Percentiles rank a stretch among this genome's conserved stretches.
phyloP scores from a whole-genome alignment of 2,888 invertebrate species.

The Drosophila fulvimacula region DNA sequence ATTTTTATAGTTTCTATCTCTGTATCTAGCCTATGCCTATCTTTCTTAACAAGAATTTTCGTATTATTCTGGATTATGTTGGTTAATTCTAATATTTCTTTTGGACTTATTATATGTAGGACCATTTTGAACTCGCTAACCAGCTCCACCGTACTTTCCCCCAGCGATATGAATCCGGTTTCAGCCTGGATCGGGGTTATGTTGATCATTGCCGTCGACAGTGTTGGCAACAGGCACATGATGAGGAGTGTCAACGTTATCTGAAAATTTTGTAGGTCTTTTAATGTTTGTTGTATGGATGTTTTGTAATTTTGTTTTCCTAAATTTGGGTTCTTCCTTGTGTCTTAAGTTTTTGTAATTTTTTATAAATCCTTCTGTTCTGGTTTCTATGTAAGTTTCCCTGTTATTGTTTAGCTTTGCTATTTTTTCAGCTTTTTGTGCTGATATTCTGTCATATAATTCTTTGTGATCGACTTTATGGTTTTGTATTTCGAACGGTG shows the following conservation, averaged over 20 bases:
- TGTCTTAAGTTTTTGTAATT: neutral
- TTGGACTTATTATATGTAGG: neutral
- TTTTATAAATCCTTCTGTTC: neutral
- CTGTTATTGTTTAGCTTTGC: neutral
- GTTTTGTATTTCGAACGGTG: neutral
- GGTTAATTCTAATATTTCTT: neutral
- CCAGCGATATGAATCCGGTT: neutral
- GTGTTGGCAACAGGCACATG: neutral
- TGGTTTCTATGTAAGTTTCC: neutral
- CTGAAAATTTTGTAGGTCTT: neutral
- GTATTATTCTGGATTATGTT: constrained; percentile 1
- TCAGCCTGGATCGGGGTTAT: neutral
- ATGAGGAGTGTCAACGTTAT: neutral
- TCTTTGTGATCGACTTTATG: neutral
- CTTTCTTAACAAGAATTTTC: neutral
- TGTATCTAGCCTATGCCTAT: neutral
- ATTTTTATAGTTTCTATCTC: neutral
- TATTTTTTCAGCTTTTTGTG: neutral
- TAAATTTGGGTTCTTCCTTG: neutral
- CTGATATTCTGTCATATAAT: neutral
- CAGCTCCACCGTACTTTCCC: neutral
- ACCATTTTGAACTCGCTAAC: neutral
- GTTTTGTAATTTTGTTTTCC: neutral
- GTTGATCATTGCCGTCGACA: neutral
- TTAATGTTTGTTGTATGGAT: neutral